Conservation (phyloP, 2,113 vertebrate genomes). For the Ochotona curzoniae region DNA sequence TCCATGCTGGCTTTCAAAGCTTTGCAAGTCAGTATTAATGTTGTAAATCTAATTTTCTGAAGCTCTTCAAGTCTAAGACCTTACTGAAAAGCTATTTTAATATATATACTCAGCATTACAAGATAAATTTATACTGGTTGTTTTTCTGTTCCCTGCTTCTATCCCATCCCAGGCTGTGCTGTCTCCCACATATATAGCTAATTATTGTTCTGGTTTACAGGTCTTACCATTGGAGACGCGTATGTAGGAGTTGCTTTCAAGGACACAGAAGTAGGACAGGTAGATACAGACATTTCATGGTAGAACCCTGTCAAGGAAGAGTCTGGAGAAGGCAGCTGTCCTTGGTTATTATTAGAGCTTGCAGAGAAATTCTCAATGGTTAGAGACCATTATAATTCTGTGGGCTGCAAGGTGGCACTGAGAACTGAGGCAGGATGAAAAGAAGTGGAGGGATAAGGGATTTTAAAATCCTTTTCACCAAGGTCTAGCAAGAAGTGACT, state of each 20-base stretch:
- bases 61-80: slow-evolving; percentile 18
- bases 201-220: neutral
- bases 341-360: neutral
- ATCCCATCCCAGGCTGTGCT: neutral
- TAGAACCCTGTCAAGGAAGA: neutral
- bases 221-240: too few species aligned
- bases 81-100: neutral
- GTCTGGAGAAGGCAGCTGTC: neutral
- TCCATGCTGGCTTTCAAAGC: neutral
- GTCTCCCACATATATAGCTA: neutral
- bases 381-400: slow-evolving; percentile 51
- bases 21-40: neutral
- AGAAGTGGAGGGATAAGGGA: neutral
- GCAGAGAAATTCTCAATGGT: slow-evolving; percentile 13
- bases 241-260: neutral
- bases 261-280: neutral
- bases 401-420: neutral
- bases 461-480: neutral
- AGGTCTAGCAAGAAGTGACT: neutral
- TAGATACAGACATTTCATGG: neutral
- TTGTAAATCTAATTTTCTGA: slow-evolving; percentile 38
- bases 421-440: neutral
- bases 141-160: neutral
- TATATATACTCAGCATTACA: slow-evolving; percentile 28
- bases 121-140: neutral